Base-by-base conservation (phyloP, 2,797 vertebrate species). In the Pseudochaenichthys georgianus region DNA sequence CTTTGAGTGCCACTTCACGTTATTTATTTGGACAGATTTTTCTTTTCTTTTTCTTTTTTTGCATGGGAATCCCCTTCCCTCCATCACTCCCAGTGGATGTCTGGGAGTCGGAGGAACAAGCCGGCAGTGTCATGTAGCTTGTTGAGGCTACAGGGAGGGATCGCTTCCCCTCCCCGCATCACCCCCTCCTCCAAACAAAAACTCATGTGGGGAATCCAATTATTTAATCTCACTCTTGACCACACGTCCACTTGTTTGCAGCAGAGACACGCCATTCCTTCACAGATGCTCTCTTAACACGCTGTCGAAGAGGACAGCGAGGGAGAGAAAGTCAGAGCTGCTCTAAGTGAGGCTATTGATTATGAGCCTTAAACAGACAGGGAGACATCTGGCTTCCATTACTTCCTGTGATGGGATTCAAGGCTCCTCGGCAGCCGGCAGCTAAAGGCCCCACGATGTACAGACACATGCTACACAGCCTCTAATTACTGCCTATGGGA, bases 301-400 rank as follows among this genome's bases (percentile, higher is more conserved):
- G 93, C 88, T 90, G 95, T 95, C 94, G 93, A 92, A 75, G 77
- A 53, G 62, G 73, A 83, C 71, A 64, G 76, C 73, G 82, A 73
- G 79, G n/a, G 61, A 78, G 81, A 84, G 87, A 92, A 85, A 90
- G 82, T 85, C 77, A 31, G 82, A 76, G 78, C 71, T 41, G 77
- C 69, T 80, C 64, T 45, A 82, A 90, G 87, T 85, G 83, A 89
- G 83, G 80, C 88, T 91, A 97, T 97, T 95, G 96, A 97, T 97
- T 96, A 96, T 96, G 94, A 92, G 91, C 91, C 92, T 94, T 86
- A 89, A 96, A 95, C 90, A 90, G 90, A 95, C 95, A 90, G 77
- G 87, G 91, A 92, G 94, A 92, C 97, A 97, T 97, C 96, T 98
- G 97, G 95, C 93, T 96, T 95, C 92, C 95, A 96, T 97, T 96